These are phyloP conservation scores for Trisateles emortualis DNA, from an alignment of 2,888 invertebrate genomes.

Conservation along the genomic window DNA sequence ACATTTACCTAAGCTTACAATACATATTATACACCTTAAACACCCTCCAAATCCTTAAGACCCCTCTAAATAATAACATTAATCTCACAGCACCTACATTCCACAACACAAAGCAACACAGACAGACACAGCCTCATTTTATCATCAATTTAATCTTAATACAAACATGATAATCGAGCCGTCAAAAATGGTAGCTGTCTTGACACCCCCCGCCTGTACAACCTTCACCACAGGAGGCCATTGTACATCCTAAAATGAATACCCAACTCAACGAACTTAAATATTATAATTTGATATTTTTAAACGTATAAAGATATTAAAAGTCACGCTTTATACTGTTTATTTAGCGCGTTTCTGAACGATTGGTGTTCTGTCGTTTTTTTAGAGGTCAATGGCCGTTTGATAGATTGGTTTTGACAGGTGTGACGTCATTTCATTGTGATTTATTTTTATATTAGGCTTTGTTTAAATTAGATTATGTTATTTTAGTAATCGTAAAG, in stretches of 20 bases:
- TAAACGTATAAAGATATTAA: conserved; percentile 85
- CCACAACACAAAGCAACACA: conserved; percentile 35
- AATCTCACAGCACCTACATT: conserved; percentile 14
- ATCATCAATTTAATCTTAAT: conserved; percentile 53
- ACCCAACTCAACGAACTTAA: conserved; percentile 72
- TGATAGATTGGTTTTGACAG: conserved; percentile 41
- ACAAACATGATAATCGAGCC: conserved; percentile 45
- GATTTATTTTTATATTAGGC: background rate
- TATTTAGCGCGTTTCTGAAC: conserved; percentile 80
- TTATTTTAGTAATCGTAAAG: too few species aligned
- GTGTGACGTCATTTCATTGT: conserved; percentile 16
- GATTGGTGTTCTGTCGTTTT: conserved; percentile 65
- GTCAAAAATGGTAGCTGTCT: conserved; percentile 49
- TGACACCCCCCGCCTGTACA: conserved; percentile 39
- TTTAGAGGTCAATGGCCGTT: conserved; percentile 44
- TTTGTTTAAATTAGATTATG: background rate
- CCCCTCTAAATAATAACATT: background rate
- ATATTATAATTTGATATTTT: conserved; percentile 87
- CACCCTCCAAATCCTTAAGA: background rate
- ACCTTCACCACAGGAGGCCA: conserved; percentile 69
- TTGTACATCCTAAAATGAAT: conserved; percentile 81
- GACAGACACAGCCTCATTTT: conserved; percentile 37
- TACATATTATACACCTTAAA: background rate
- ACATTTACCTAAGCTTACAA: background rate
- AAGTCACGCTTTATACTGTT: conserved; percentile 83